A percentile compares a stretch with the other conserved stretches of the same genome.
These are phyloP conservation scores for Melolontha melolontha DNA, from an alignment of 2,888 invertebrate species.

Conservation along the genomic window DNA sequence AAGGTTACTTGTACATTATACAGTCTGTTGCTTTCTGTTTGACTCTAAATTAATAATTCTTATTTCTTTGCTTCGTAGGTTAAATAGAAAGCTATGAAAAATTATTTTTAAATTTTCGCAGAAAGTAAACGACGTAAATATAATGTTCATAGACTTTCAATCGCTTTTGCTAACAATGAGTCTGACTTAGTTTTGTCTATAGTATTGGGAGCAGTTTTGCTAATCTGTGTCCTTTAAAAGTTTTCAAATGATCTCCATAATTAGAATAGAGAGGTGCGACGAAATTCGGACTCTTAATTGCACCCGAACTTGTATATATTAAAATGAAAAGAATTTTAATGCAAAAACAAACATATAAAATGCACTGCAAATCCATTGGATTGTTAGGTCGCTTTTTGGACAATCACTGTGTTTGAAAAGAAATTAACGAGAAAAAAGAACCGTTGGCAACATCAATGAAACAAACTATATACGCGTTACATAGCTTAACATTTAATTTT, in stretches of 20 bases:
- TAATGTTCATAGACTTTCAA: conserved; percentile 32
- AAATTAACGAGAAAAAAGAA: conserved; percentile 23
- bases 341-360: neutral
- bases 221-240: conserved; percentile 57
- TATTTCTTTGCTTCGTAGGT: no score
- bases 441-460: conserved; percentile 48
- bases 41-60: no score
- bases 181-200: conserved; percentile 54
- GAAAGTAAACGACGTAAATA: no score
- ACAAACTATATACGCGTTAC: conserved; percentile 54
- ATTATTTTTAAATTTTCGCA: no score
- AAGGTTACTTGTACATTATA: no score
- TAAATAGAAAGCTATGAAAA: no score
- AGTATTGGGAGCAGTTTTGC: conserved; percentile 53
- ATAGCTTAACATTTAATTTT: conserved; percentile 58
- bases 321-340: conserved; percentile 11
- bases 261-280: conserved; percentile 62
- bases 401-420: conserved; percentile 43
- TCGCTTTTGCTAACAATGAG: conserved; percentile 62
- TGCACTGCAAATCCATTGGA: conserved; percentile 4
- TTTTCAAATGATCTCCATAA: conserved; percentile 67
- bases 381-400: no score
- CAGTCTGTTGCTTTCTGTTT: no score
- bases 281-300: conserved; percentile 60
- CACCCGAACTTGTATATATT: conserved; percentile 60